These are phyloP conservation scores for Athene noctua DNA, from an alignment of 2,113 vertebrate genomes.

Conservation along the genomic window DNA sequence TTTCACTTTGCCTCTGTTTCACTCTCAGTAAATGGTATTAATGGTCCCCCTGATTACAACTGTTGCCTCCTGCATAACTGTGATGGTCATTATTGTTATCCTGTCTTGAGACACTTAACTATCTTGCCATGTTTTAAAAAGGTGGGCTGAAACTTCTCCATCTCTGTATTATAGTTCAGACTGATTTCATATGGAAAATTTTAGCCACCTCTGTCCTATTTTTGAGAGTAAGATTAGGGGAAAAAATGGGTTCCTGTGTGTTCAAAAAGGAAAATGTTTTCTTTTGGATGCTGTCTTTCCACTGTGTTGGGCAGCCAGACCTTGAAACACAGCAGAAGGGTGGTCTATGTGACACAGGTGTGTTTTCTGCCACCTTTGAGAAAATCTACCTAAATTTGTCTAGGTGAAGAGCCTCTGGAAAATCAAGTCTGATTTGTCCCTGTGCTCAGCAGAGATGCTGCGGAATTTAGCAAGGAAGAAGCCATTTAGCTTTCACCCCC, in stretches of 20 bases:
- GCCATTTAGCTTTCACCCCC: neutral
- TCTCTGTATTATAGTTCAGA: neutral
- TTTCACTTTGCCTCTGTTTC: neutral
- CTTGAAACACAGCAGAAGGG: neutral
- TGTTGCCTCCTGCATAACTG: neutral
- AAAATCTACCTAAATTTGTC: neutral
- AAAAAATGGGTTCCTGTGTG: accelerated
- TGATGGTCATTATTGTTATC: neutral
- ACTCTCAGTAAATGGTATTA: neutral
- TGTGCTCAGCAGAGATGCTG: neutral
- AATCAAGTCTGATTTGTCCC: accelerated
- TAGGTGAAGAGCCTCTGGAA: neutral
- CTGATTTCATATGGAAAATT: neutral
- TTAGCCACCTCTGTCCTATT: neutral
- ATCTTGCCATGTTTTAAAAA: neutral
- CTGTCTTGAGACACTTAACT: neutral
- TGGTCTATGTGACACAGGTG: neutral
- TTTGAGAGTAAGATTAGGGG: neutral
- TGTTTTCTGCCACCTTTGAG: neutral
- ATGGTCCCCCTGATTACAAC: neutral
- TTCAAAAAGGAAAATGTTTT: neutral
- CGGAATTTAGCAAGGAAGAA: neutral
- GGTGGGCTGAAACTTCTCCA: neutral
- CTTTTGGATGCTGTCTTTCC: neutral
- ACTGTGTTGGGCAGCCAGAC: neutral